Percentiles rank a stretch among this genome's conserved stretches.
These are phyloP conservation scores for Drosophila varians DNA, from an alignment of 1,140 invertebrate species.

Conservation along the genomic window DNA sequence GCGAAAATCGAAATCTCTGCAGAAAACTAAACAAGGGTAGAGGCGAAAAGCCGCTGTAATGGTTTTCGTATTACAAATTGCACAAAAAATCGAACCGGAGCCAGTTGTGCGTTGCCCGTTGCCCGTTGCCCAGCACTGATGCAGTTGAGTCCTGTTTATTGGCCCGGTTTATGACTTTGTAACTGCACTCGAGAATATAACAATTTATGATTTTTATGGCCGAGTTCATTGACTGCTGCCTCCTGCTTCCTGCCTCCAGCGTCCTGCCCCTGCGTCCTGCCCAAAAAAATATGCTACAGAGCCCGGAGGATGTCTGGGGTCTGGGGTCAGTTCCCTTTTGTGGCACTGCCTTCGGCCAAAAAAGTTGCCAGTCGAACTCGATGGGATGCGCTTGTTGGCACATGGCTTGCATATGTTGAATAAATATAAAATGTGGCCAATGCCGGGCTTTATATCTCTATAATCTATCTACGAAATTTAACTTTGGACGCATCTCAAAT, in stretches of 20 bases:
- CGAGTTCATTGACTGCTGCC: slow-evolving; percentile 62
- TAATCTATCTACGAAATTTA: background rate
- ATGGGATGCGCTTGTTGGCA: slow-evolving; percentile 29
- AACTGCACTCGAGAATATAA: slow-evolving; percentile 53
- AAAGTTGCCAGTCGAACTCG: slow-evolving; percentile 21
- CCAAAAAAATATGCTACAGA: slow-evolving; percentile 37
- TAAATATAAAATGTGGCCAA: slow-evolving; percentile 30
- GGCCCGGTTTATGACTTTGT: slow-evolving; percentile 48
- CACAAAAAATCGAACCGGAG: slow-evolving; percentile 40
- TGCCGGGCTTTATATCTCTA: background rate
- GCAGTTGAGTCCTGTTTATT: slow-evolving; percentile 42
- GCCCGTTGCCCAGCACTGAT: slow-evolving; percentile 17
- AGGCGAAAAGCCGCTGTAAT: slow-evolving; percentile 39
- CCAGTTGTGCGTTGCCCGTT: slow-evolving; percentile 16
- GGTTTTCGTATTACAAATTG: slow-evolving; percentile 44
- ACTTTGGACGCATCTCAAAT: too few species aligned
- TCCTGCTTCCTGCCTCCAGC: slow-evolving; percentile 1
- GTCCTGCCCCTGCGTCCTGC: slow-evolving; percentile 27
- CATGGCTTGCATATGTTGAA: background rate
- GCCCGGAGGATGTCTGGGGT: slow-evolving; percentile 17
- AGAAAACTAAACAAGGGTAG: slow-evolving; percentile 1
- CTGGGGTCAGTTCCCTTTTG: slow-evolving; percentile 29
- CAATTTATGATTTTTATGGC: slow-evolving; percentile 65
- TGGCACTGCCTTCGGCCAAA: slow-evolving; percentile 23
- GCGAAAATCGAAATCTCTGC: slow-evolving; percentile 32